Conservation (phyloP, 1,140 invertebrate species). For the Drosophila kepulauana region DNA sequence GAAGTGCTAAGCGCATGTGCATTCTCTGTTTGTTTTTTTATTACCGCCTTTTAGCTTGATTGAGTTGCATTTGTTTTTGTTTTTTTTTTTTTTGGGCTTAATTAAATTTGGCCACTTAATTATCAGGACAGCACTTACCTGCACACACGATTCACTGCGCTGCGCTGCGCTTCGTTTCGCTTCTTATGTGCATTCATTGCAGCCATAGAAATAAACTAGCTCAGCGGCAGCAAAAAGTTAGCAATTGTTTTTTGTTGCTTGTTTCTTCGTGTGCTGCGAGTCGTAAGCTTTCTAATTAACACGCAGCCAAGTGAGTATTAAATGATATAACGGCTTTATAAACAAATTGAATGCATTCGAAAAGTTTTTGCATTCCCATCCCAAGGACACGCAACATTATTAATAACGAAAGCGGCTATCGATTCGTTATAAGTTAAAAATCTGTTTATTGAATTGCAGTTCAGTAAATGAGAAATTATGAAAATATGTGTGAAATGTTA, state of each 20-base stretch:
- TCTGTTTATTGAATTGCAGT: too few relatives aligned
- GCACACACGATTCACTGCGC: too few relatives aligned
- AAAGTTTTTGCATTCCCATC: background rate
- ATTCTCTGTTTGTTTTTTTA: constrained; percentile 39
- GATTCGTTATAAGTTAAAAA: background rate
- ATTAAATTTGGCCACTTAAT: constrained; percentile 52
- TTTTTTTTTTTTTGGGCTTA: constrained; percentile 17
- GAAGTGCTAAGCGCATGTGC: constrained; percentile 36
- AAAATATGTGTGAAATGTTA: too few relatives aligned
- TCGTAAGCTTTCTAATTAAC: constrained; percentile 47
- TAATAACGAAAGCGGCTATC: background rate
- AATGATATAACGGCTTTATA: background rate
- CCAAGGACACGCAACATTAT: background rate
- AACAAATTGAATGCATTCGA: background rate
- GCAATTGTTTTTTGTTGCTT: constrained; percentile 11
- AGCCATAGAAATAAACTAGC: constrained; percentile 14
- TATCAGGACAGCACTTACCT: constrained; percentile 32
- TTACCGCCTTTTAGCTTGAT: constrained; percentile 53
- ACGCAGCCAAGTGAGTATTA: constrained; percentile 12
- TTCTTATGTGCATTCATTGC: constrained; percentile 35
- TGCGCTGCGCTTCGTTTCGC: background rate
- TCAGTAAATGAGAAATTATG: too few relatives aligned
- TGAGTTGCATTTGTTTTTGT: constrained; percentile 35
- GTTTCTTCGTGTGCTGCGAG: background rate
- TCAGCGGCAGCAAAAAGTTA: constrained; percentile 19